Conservation (phyloP, 1,140 invertebrate genomes). For the Glossosoma conforme region DNA sequence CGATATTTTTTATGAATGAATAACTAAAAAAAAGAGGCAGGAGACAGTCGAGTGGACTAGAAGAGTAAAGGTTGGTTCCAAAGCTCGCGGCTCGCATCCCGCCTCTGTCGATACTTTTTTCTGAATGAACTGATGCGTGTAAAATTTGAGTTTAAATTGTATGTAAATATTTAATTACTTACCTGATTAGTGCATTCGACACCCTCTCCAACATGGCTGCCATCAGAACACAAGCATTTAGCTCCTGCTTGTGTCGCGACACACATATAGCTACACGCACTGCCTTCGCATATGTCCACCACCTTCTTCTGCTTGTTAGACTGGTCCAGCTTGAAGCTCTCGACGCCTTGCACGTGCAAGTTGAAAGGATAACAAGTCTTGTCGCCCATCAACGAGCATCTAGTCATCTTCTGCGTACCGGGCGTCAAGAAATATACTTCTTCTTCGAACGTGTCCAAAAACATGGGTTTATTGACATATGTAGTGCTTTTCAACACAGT, state of each 20-base stretch:
- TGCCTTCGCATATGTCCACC: constrained; percentile 5
- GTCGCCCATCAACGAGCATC: constrained; percentile 49
- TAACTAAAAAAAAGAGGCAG: too few species aligned
- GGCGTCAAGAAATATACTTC: constrained; percentile 52
- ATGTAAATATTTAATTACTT: too few species aligned
- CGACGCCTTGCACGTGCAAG: constrained; percentile 40
- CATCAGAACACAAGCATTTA: constrained; percentile 21
- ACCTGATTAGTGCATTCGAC: constrained; percentile 12
- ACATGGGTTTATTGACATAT: constrained; percentile 43
- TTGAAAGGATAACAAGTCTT: constrained; percentile 44
- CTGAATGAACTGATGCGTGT: too few species aligned
- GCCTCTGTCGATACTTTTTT: too few species aligned
- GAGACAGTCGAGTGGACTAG: too few species aligned
- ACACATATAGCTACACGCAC: constrained; percentile 24
- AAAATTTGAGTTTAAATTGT: not conserved
- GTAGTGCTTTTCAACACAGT: constrained; percentile 45
- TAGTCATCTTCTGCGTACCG: constrained; percentile 45
- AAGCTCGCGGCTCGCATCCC: too few species aligned
- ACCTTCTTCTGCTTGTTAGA: constrained; percentile 44
- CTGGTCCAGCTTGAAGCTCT: constrained; percentile 53
- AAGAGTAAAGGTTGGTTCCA: too few species aligned
- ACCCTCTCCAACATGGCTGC: constrained; percentile 4
- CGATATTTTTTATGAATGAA: too few species aligned
- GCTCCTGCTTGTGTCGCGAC: constrained; percentile 3
- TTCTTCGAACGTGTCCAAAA: constrained; percentile 58